Conservation (phyloP, 2,113 vertebrate genomes). For the Nannobrachium achirus region DNA sequence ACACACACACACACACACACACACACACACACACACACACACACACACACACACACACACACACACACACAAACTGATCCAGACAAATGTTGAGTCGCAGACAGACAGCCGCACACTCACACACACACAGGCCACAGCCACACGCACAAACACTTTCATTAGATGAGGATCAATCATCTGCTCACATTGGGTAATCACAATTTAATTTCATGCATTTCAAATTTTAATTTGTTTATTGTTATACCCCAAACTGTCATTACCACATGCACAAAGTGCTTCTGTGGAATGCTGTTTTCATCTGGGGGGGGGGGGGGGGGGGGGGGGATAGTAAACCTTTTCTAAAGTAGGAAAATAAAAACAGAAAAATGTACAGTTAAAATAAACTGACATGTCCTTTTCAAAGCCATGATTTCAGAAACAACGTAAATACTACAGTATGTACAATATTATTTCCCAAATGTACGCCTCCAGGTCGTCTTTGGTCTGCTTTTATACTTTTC, state of each 20-base stretch:
- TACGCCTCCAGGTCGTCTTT: too few species aligned
- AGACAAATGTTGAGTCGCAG: conserved; percentile 7
- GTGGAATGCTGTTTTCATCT: conserved; percentile 43
- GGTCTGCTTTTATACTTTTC: not conserved
- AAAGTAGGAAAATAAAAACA: not conserved
- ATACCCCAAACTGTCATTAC: conserved; percentile 65
- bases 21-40: not conserved
- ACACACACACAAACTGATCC: not conserved
- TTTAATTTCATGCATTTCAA: conserved; percentile 73
- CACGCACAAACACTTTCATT: conserved; percentile 53
- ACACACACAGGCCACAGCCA: conserved; percentile 4
- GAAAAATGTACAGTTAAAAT: not conserved
- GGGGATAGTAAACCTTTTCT: not conserved
- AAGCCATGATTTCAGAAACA: not conserved
- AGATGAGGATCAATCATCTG: conserved; percentile 68
- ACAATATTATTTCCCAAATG: too few species aligned
- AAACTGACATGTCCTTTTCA: not conserved
- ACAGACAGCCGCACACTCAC: conserved; percentile 15
- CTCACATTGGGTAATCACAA: conserved; percentile 63
- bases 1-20: conserved; percentile 16
- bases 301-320: too few species aligned
- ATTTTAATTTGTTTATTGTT: conserved; percentile 73
- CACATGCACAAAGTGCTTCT: conserved; percentile 31
- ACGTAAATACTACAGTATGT: not conserved
- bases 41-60: not conserved